phyloP scores from a whole-genome alignment of 2,797 vertebrate genomes.

The Molossus alvarezi region DNA sequence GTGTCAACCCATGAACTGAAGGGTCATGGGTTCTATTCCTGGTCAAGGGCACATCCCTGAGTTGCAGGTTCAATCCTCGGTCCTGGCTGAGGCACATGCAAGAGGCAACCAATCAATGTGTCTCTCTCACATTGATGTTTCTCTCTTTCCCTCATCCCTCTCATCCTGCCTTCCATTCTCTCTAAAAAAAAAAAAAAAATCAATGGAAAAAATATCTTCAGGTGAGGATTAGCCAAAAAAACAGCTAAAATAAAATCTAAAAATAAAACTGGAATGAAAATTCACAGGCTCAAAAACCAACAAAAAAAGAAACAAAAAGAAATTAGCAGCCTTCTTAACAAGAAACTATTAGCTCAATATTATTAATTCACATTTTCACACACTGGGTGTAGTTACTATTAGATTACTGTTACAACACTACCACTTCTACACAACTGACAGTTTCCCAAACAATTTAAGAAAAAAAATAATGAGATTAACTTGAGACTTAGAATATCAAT shows the following conservation, averaged over 20 bases:
- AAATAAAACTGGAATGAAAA: conserved; percentile 65
- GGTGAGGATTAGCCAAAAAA: no score
- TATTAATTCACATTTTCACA: conserved; percentile 57
- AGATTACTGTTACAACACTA: not conserved
- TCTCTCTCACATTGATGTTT: no score
- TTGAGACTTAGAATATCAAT: conserved; percentile 50
- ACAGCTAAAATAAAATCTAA: not conserved
- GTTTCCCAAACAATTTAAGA: conserved; percentile 47
- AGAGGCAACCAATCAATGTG: no score
- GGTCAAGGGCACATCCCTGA: no score
- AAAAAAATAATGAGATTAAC: conserved; percentile 52
- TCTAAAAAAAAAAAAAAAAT: no score
- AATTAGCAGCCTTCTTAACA: not conserved
- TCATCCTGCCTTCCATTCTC: no score
- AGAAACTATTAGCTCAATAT: conserved; percentile 42
- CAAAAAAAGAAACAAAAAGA: not conserved
- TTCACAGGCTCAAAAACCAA: conserved; percentile 17
- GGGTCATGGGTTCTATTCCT: no score
- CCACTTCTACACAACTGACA: not conserved
- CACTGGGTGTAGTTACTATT: not conserved
- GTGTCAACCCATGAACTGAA: no score
- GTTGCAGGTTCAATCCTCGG: no score
- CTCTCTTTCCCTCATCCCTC: no score
- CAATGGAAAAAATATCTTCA: no score
- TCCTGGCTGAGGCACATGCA: no score